Base-by-base conservation (phyloP, 2,888 invertebrate genomes). In the Caprella mutica region DNA sequence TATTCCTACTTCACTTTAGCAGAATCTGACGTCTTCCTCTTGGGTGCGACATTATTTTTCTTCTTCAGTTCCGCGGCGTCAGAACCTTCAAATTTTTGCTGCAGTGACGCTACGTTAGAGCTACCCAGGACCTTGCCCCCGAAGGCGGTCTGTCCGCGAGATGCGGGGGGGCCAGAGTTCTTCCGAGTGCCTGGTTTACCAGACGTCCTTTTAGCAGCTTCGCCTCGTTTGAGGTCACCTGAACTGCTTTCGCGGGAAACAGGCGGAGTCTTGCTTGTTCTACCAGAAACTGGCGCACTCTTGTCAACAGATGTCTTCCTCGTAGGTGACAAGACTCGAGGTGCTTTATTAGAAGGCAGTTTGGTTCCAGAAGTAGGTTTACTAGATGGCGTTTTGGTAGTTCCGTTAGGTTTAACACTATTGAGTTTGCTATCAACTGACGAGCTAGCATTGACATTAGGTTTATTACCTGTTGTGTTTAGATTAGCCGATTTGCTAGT, bases 71-170 rank as follows among this genome's bases (percentile, higher is more conserved):
- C n/a, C n/a, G n/a, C n/a, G n/a, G n/a, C n/a, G n/a, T n/a, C n/a
- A 19, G 52, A 26, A 9, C 52, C 55, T 30, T 64, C 64, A 56
- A 64, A 64, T 44, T 58, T 64, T 24, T 64, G 64, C 53, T 64
- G 64, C 19, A 64, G 30, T 9, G 64, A 60, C 24, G 64, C 64
- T 23, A 64, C 64, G 27, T 57, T 44, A 8, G 55, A 53, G 17
- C 43, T 57, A 26, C 57, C 57, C 4, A 43, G 35, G 17, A 14
- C 53, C 23, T 38, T 39, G 29, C 44, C 48, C 24, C 48, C 48
- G 21, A 19, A 48, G 6, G 48, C 51, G 8, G 38, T 30, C 24
- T 39, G 44, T 21, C 27, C 35, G 6, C 29, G 23, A 21, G 43
- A 50, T n/a, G 59, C 24, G 21, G 55, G 35, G 1, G 40, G 21